A percentile compares a stretch with the other conserved stretches of the same genome.
These are phyloP conservation scores for Augochlorella aurata DNA, from an alignment of 2,888 invertebrate genomes.

Conservation along the genomic window DNA sequence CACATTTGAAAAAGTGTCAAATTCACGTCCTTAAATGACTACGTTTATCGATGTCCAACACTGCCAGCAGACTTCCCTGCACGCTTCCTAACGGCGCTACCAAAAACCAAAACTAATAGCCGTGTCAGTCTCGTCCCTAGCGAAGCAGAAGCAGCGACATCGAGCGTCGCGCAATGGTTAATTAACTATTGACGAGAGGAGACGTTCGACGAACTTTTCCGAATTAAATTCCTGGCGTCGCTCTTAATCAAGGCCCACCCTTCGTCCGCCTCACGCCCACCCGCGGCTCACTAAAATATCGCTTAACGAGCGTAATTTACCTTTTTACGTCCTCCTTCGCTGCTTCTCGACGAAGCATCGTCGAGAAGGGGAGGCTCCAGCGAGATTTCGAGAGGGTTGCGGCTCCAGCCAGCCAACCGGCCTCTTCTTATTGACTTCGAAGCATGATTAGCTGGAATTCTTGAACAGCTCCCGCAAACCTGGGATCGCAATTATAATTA, in stretches of 20 bases:
- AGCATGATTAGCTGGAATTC: background rate
- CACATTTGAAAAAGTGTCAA: too few relatives aligned
- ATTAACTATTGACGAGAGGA: conserved; percentile 38
- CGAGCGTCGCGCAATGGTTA: conserved; percentile 28
- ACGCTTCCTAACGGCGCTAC: background rate
- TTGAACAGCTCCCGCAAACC: background rate
- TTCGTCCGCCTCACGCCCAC: background rate
- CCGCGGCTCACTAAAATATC: conserved; percentile 9
- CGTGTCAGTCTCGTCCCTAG: background rate
- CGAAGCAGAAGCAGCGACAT: background rate
- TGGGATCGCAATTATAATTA: conserved; percentile 1
- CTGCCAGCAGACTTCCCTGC: background rate
- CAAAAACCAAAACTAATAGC: conserved; percentile 11
- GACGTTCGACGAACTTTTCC: conserved; percentile 23
- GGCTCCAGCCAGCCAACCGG: conserved; percentile 1
- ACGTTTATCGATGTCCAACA: background rate
- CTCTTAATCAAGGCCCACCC: conserved; percentile 22
- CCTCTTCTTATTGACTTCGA: conserved; percentile 10
- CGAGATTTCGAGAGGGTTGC: conserved; percentile 14
- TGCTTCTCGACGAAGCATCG: background rate
- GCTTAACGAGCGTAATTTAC: conserved; percentile 15
- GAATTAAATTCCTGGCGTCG: conserved; percentile 21
- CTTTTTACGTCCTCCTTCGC: conserved; percentile 14
- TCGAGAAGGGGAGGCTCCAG: background rate
- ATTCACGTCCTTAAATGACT: background rate